Evolutionary conservation across 2,888 invertebrate species (phyloP).

Genomic region (Xylota sylvarum): DNA sequence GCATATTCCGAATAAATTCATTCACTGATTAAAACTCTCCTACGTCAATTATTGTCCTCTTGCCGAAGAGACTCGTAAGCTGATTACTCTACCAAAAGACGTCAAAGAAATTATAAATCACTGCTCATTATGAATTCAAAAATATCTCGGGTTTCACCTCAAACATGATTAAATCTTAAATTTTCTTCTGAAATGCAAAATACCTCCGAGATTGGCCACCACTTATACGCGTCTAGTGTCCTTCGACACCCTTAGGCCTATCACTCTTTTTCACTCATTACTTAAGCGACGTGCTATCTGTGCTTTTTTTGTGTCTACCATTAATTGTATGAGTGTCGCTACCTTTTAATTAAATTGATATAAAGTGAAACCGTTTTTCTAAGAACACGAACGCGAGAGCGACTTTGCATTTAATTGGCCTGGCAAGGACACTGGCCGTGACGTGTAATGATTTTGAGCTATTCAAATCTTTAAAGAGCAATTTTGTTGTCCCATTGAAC

Average conservation of each 20-base stretch:
- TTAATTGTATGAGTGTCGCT: neutral
- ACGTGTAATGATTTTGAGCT: slow-evolving; percentile 34
- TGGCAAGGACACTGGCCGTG: slow-evolving; percentile 50
- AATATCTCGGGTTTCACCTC: slow-evolving; percentile 14
- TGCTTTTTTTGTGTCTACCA: neutral
- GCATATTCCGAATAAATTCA: neutral
- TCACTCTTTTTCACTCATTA: neutral
- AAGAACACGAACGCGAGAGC: slow-evolving; percentile 7
- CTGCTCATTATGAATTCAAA: slow-evolving; percentile 23
- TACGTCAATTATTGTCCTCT: neutral
- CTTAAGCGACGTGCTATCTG: neutral
- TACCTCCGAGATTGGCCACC: slow-evolving; percentile 4
- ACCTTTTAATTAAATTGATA: slow-evolving; percentile 54
- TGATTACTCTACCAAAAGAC: slow-evolving; percentile 14
- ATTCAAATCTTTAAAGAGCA: slow-evolving; percentile 31
- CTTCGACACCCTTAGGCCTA: neutral
- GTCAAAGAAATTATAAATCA: slow-evolving; percentile 20
- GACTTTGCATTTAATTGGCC: slow-evolving; percentile 66
- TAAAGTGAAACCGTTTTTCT: slow-evolving; percentile 28
- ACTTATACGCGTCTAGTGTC: neutral
- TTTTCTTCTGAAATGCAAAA: neutral
- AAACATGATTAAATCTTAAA: slow-evolving; percentile 15
- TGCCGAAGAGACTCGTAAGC: neutral
- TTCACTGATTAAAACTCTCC: neutral
- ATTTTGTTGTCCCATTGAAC: slow-evolving; percentile 6